phyloP scores from a whole-genome alignment of 2,113 vertebrate genomes.

The Oenanthe melanoleuca region DNA sequence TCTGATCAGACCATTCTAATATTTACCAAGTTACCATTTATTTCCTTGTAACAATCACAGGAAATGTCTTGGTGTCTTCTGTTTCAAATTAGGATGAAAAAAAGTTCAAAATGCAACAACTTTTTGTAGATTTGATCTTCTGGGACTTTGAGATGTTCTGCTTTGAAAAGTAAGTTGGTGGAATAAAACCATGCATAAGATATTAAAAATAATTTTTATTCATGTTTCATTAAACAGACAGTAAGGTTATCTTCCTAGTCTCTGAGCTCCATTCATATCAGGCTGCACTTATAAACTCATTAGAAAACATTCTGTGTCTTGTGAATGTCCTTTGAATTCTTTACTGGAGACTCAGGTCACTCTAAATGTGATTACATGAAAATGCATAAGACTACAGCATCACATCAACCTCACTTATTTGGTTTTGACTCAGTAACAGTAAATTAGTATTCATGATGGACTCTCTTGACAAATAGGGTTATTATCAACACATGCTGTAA shows the following conservation, averaged over 20 bases:
- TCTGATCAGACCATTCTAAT: background rate
- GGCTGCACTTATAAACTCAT: background rate
- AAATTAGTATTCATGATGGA: conserved; percentile 77
- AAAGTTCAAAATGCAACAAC: background rate
- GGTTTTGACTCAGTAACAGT: conserved; percentile 50
- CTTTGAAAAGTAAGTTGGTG: background rate
- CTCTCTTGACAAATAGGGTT: conserved; percentile 77
- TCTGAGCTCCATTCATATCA: background rate
- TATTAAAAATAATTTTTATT: conserved; percentile 14
- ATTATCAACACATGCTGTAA: conserved; percentile 79
- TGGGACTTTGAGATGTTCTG: background rate
- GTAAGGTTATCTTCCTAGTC: background rate
- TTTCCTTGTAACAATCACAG: background rate
- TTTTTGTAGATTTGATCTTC: background rate
- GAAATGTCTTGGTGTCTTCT: background rate
- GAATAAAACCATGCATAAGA: background rate
- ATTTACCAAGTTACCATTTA: background rate
- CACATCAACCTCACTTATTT: conserved; percentile 64
- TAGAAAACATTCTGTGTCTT: background rate
- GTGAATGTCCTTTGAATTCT: background rate
- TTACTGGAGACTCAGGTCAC: background rate
- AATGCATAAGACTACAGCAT: conserved; percentile 10
- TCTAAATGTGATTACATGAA: background rate
- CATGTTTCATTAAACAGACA: background rate
- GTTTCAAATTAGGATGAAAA: conserved; percentile 12